These are phyloP conservation scores for Hystrix brachyura DNA, from an alignment of 2,113 vertebrate genomes.

Conservation along the genomic window DNA sequence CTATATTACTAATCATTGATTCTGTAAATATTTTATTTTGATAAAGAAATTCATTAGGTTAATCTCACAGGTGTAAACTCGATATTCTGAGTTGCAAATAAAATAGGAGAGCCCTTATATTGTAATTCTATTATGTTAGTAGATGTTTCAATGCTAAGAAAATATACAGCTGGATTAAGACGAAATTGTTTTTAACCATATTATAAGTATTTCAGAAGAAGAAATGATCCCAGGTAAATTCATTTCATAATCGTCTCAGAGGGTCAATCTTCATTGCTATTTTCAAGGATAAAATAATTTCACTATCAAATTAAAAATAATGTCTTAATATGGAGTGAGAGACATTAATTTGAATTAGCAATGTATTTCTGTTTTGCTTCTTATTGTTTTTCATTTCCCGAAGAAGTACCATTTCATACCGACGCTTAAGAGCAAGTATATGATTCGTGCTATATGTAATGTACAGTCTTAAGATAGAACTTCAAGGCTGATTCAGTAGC, in stretches of 20 bases:
- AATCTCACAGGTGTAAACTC: not conserved
- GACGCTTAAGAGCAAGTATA: not conserved
- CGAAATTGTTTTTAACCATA: not conserved
- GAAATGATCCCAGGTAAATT: not conserved
- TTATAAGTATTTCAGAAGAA: not conserved
- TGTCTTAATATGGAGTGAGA: not conserved
- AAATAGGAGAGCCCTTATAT: not conserved
- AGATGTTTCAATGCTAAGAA: not conserved
- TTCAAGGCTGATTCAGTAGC: not conserved
- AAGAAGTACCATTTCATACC: not conserved
- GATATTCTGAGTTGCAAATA: conserved; percentile 22
- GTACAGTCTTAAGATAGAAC: not conserved
- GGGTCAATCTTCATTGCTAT: not conserved
- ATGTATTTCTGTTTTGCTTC: not conserved
- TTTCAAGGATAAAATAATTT: conserved; percentile 35
- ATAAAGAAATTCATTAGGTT: not conserved
- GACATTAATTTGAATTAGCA: not conserved
- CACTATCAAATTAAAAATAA: not conserved
- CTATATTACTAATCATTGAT: not conserved
- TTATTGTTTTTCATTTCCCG: not conserved
- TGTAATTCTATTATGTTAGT: not conserved
- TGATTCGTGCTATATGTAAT: not conserved
- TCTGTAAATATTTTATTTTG: conserved; percentile 10
- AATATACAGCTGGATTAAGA: not conserved
- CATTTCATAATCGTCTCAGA: not conserved